Percentiles rank a stretch among this genome's conserved stretches.
phyloP scores from a whole-genome alignment of 2,888 invertebrate genomes.

The Napeogenes sylphis region DNA sequence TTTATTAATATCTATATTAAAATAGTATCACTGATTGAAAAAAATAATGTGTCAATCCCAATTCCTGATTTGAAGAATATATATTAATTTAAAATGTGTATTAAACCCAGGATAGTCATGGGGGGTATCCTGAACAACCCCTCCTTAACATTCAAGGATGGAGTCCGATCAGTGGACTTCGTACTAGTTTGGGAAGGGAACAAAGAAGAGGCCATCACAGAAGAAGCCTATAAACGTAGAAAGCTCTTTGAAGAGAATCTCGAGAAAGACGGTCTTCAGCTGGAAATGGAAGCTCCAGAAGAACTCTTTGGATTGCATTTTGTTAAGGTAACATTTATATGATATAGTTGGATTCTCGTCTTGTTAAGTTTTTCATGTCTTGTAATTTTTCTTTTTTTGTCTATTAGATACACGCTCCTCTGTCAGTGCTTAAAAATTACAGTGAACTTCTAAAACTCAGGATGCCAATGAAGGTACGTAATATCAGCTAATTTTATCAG shows the following conservation, averaged over 20 bases:
- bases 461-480: slow-evolving; percentile 91
- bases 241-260: slow-evolving; percentile 84
- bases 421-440: slow-evolving; percentile 89
- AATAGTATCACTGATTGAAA: too few species aligned
- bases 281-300: slow-evolving; percentile 83
- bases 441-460: slow-evolving; percentile 94
- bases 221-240: slow-evolving; percentile 69
- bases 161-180: slow-evolving; percentile 85
- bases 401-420: slow-evolving; percentile 89
- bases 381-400: slow-evolving; percentile 16
- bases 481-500: too few species aligned
- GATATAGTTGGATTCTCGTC: neutral
- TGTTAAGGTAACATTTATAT: slow-evolving; percentile 78
- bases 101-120: slow-evolving; percentile 58
- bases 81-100: neutral
- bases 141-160: slow-evolving; percentile 83
- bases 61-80: too few species aligned
- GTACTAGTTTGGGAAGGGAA: slow-evolving; percentile 85
- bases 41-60: too few species aligned
- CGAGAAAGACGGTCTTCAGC: slow-evolving; percentile 83
- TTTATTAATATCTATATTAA: too few species aligned
- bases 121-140: slow-evolving; percentile 66
- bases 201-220: slow-evolving; percentile 69
- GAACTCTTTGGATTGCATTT: slow-evolving; percentile 83
- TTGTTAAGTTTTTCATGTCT: neutral